Conservation (phyloP, 2,797 vertebrate genomes). For the Nannoperca obscura region DNA sequence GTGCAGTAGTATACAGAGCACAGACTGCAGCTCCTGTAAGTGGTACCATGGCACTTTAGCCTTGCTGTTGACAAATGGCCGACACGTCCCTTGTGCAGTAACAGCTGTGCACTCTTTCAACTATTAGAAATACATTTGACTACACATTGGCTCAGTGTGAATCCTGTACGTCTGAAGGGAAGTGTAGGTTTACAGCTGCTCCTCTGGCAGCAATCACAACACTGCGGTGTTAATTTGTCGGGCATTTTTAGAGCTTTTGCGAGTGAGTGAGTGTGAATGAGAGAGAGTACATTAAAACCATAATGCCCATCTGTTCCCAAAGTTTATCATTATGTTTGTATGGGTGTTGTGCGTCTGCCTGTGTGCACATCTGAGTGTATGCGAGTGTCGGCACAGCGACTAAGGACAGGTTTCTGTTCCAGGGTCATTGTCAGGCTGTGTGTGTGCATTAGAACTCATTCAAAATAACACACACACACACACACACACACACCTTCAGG, state of each 20-base stretch:
- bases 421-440: conserved; percentile 34
- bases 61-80: conserved; percentile 19
- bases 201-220: conserved; percentile 20
- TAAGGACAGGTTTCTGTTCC: conserved; percentile 21
- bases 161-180: not conserved
- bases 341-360: conserved; percentile 24
- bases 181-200: conserved; percentile 26
- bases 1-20: not conserved
- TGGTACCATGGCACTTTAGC: conserved; percentile 18
- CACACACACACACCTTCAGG: conserved; percentile 1
- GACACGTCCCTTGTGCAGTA: conserved; percentile 5
- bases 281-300: conserved; percentile 28
- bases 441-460: conserved; percentile 22
- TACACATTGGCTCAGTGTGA: conserved; percentile 20
- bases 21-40: conserved; percentile 10
- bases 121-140: conserved; percentile 11
- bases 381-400: conserved; percentile 12
- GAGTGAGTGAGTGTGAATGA: not conserved
- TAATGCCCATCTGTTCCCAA: conserved; percentile 60
- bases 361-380: conserved; percentile 21
- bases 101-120: conserved; percentile 27
- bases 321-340: conserved; percentile 30
- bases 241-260: conserved; percentile 2
- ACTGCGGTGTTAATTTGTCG: conserved; percentile 15
- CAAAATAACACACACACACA: conserved; percentile 5